Evolutionary conservation across 1,140 invertebrate genomes (phyloP), one percentile per base, ranked within the genome.

Genomic region (Halyomorpha halys): DNA sequence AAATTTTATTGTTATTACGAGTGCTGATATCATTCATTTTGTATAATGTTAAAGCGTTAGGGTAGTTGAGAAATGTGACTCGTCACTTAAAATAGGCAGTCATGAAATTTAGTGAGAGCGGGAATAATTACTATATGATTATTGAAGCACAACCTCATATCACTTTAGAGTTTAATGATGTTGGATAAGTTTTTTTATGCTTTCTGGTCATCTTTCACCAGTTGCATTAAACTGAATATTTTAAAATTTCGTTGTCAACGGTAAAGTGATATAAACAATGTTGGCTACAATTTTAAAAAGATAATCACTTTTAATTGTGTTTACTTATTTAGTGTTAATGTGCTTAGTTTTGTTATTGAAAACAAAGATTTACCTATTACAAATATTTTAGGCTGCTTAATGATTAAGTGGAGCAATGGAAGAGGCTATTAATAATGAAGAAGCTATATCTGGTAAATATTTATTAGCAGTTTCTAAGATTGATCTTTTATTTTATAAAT

Each of bases 361-460:
- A 39, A 13, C 1, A 13, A 13, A 13, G 4, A 39, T 11, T 39
- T 11, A 39, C 13, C 4, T 39, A 39, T 6, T n/a, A 21, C 1
- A 49, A 18, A 49, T 49, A 19, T 49, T 49, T 49, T 49, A 49
- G 47, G 47, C 47, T 25, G 18, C 15, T 56, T 56, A 56, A 56
- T 56, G 53, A 23, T 25, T 23, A 23, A 23, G 18, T 16, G 23
- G 15, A 56, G 23, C 53, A 23, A 56, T 56, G 53, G 53, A 56
- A 56, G 53, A 56, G 8, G 15, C 19, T 25, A 56, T 56, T 23
- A 56, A 25, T 56, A 21, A 56, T 56, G 53, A 56, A 23, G 53
- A 56, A 56, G 23, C 53, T 27, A 56, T 56, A 23, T 19, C 53
- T 23, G 53, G 53, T 56, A 23, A 56, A 23, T 56, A 23, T 56